Evolutionary conservation across 2,797 vertebrate species (phyloP).

Genomic region (Crax fasciolata): DNA sequence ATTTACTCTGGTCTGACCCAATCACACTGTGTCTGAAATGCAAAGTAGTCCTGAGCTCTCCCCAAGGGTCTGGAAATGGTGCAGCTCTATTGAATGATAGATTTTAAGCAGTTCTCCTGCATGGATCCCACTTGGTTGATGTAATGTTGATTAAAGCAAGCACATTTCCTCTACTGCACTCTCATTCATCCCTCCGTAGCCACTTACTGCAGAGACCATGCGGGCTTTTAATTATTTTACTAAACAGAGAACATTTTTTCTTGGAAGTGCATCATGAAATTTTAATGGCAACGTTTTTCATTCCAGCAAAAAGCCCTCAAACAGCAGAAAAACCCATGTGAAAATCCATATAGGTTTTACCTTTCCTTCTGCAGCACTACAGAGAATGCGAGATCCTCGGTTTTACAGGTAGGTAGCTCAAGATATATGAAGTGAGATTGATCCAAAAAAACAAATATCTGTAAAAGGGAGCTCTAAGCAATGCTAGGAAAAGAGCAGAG

Average conservation of each 20-base stretch:
- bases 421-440: neutral
- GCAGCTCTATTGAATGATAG: neutral
- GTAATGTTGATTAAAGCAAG: neutral
- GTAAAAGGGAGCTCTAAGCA: neutral
- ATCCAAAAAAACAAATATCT: neutral
- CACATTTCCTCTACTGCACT: neutral
- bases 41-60: conserved; percentile 10
- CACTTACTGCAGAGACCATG: conserved; percentile 12
- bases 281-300: conserved; percentile 33
- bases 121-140: neutral
- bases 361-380: neutral
- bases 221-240: conserved; percentile 64
- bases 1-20: conserved; percentile 40
- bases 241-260: conserved; percentile 30
- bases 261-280: conserved; percentile 47
- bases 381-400: neutral
- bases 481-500: neutral
- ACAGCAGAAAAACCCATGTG: neutral
- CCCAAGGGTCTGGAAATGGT: neutral
- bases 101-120: conserved; percentile 12
- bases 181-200: conserved; percentile 1
- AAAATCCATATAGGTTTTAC: neutral
- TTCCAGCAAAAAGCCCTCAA: conserved; percentile 26
- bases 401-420: neutral
- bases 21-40: neutral